Evolutionary conservation across 2,113 vertebrate species (phyloP).

Genomic region (Myanophis thanlyinensis): DNA sequence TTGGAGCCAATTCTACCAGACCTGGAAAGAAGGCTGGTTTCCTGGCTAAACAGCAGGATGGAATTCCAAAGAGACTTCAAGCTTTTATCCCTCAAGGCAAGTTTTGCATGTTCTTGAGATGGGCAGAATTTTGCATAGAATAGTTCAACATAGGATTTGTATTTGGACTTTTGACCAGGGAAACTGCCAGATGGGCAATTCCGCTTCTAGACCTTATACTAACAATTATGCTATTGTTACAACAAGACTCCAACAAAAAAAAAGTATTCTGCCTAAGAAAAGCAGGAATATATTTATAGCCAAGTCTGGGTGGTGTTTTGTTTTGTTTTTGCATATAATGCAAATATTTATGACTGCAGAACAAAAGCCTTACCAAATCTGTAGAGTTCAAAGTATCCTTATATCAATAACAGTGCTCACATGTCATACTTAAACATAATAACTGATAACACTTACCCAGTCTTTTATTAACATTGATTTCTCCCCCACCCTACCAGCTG

Average conservation of each 20-base stretch:
- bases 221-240: not conserved
- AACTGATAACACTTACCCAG: not conserved
- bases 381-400: not conserved
- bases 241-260: not conserved
- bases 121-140: not conserved
- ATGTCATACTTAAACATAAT: not conserved
- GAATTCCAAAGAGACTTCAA: not conserved
- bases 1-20: not conserved
- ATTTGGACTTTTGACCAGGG: not conserved
- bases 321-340: slow-evolving; percentile 20
- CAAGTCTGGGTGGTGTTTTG: not conserved
- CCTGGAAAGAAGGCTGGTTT: not conserved
- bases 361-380: slow-evolving; percentile 10
- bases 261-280: not conserved
- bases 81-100: not conserved
- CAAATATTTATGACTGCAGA: slow-evolving; percentile 26
- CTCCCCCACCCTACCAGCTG: not conserved
- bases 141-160: not conserved
- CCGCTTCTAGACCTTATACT: not conserved
- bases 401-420: not conserved
- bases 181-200: not conserved
- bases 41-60: not conserved
- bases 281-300: not conserved
- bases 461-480: not conserved
- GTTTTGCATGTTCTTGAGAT: not conserved